These are phyloP conservation scores for Antheraea assamensis DNA, from an alignment of 2,888 invertebrate genomes.

Conservation along the genomic window DNA sequence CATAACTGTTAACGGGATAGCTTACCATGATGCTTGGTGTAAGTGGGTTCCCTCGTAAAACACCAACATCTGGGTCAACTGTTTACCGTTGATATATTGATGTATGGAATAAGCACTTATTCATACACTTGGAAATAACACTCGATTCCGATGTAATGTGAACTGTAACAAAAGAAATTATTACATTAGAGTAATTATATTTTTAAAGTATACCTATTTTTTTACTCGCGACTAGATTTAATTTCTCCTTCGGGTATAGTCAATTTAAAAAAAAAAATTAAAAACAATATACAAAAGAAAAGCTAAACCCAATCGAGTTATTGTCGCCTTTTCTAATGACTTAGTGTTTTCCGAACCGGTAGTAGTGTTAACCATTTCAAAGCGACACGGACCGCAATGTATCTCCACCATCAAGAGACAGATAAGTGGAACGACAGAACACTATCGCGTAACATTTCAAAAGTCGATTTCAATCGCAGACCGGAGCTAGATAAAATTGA, in stretches of 20 bases:
- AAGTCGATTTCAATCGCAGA: constrained; percentile 19
- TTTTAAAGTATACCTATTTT: no score
- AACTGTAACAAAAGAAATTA: constrained; percentile 28
- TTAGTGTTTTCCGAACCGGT: no score
- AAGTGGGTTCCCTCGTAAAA: constrained; percentile 70
- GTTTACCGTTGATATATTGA: constrained; percentile 32
- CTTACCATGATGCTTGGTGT: constrained; percentile 67
- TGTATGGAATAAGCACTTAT: constrained; percentile 28
- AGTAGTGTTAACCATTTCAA: neutral
- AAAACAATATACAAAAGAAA: no score
- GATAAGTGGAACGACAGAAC: constrained; percentile 1
- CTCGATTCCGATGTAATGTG: constrained; percentile 6
- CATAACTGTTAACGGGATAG: constrained; percentile 20
- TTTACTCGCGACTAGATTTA: no score
- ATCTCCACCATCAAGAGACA: neutral
- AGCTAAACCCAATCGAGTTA: no score
- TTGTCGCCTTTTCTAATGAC: no score
- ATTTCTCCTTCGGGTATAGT: no score
- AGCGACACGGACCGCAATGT: neutral
- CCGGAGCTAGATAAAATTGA: constrained; percentile 21
- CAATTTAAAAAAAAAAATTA: no score
- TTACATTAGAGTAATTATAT: neutral
- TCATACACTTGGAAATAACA: constrained; percentile 22
- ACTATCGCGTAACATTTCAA: constrained; percentile 15
- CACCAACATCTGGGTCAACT: constrained; percentile 60